Conservation (phyloP, 2,797 vertebrate genomes). For the Nannoperca australis region DNA sequence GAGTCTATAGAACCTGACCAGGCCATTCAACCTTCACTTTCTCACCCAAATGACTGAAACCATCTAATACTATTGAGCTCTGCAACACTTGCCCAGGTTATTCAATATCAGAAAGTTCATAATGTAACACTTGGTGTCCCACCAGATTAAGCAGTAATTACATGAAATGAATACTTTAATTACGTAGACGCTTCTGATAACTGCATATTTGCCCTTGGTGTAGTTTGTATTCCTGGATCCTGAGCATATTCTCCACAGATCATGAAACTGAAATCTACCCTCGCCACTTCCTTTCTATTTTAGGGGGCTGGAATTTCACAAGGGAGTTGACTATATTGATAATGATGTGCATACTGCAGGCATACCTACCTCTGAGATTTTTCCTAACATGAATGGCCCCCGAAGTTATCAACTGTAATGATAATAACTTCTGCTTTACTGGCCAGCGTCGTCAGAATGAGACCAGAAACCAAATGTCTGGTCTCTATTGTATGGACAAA, state of each 20-base stretch:
- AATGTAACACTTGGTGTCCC: slow-evolving; percentile 81
- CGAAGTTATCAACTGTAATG: slow-evolving; percentile 73
- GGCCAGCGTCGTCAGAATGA: slow-evolving; percentile 51
- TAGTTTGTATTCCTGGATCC: slow-evolving; percentile 83
- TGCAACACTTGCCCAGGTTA: slow-evolving; percentile 73
- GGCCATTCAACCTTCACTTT: slow-evolving; percentile 49
- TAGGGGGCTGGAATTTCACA: slow-evolving; percentile 68
- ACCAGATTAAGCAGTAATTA: slow-evolving; percentile 84
- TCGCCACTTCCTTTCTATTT: slow-evolving; percentile 81
- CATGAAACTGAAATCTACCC: slow-evolving; percentile 84
- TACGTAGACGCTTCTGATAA: slow-evolving; percentile 85
- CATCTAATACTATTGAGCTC: slow-evolving; percentile 66
- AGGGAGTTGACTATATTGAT: slow-evolving; percentile 80
- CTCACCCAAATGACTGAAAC: slow-evolving; percentile 55
- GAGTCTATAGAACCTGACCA: slow-evolving; percentile 10
- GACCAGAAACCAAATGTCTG: slow-evolving; percentile 37
- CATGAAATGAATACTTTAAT: slow-evolving; percentile 88
- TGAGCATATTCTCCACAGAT: slow-evolving; percentile 81
- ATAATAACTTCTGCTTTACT: slow-evolving; percentile 68
- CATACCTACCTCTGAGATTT: slow-evolving; percentile 71
- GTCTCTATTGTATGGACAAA: slow-evolving; percentile 33
- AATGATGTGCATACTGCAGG: slow-evolving; percentile 78
- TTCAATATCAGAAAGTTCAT: slow-evolving; percentile 85
- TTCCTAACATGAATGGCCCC: slow-evolving; percentile 70
- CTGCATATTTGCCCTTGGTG: slow-evolving; percentile 83